Conservation (phyloP, 2,888 invertebrate species). For the Lycia hirtaria region DNA sequence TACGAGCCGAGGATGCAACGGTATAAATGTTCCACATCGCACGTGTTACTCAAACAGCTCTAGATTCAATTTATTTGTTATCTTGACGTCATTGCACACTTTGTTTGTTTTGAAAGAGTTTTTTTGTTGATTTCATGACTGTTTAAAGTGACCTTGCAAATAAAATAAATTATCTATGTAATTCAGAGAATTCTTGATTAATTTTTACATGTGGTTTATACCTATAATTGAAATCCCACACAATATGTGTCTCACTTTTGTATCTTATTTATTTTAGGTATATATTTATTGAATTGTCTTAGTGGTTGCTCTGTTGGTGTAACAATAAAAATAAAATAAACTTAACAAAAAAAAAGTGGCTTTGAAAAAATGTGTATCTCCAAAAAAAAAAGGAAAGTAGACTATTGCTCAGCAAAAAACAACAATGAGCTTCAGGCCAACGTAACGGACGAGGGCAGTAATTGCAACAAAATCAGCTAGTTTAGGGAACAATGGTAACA, state of each 20-base stretch:
- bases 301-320: too few relatives aligned
- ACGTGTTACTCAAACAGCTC: slow-evolving; percentile 31
- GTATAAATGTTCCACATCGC: slow-evolving; percentile 39
- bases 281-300: too few relatives aligned
- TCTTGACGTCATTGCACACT: slow-evolving; percentile 23
- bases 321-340: too few relatives aligned
- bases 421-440: slow-evolving; percentile 35
- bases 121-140: background rate
- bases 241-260: too few relatives aligned
- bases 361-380: background rate
- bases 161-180: too few relatives aligned
- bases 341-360: too few relatives aligned
- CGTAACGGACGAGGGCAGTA: slow-evolving; percentile 40
- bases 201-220: too few relatives aligned
- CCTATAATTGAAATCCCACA: too few relatives aligned
- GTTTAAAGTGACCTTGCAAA: too few relatives aligned
- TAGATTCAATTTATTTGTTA: slow-evolving; percentile 19
- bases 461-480: slow-evolving; percentile 47
- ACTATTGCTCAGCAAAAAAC: slow-evolving; percentile 21
- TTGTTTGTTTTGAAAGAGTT: slow-evolving; percentile 1
- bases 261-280: too few relatives aligned
- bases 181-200: too few relatives aligned
- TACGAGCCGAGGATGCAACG: slow-evolving; percentile 45
- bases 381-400: slow-evolving; percentile 15
- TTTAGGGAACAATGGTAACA: slow-evolving; percentile 54